Evolutionary conservation across 2,888 invertebrate species (phyloP).

Genomic region (Dichetophora obliterata): DNA sequence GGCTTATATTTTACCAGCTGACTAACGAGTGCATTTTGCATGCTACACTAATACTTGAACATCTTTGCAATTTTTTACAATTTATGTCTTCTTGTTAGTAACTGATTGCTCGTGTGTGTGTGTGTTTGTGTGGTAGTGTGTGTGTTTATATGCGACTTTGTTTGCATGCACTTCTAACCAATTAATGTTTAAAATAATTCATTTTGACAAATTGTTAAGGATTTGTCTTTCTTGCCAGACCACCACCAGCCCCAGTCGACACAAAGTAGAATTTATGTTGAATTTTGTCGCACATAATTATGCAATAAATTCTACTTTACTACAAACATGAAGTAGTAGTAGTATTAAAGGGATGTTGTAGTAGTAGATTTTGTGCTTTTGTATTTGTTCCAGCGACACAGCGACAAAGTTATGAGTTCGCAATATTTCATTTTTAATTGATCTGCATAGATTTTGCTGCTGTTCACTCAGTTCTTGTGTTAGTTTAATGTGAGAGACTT

Average conservation of each 20-base stretch:
- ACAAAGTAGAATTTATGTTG: conserved; percentile 21
- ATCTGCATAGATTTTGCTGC: no score
- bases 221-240: conserved; percentile 11
- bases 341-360: no score
- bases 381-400: no score
- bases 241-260: no score
- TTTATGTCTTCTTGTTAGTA: background rate
- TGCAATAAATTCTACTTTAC: conserved; percentile 19
- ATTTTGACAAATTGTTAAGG: conserved; percentile 25
- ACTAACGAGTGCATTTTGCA: background rate
- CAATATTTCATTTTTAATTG: no score
- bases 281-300: conserved; percentile 26
- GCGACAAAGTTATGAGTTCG: no score
- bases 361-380: no score
- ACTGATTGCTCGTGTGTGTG: background rate
- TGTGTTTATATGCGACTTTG: background rate
- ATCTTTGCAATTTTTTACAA: background rate
- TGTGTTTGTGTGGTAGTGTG: no score
- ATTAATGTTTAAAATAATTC: conserved; percentile 31
- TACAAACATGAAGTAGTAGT: no score
- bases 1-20: no score
- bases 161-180: conserved; percentile 7
- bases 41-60: background rate
- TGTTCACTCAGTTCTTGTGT: no score
- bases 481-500: no score